These are phyloP conservation scores for Conus ventricosus DNA, from an alignment of 1,140 invertebrate species.

Conservation along the genomic window DNA sequence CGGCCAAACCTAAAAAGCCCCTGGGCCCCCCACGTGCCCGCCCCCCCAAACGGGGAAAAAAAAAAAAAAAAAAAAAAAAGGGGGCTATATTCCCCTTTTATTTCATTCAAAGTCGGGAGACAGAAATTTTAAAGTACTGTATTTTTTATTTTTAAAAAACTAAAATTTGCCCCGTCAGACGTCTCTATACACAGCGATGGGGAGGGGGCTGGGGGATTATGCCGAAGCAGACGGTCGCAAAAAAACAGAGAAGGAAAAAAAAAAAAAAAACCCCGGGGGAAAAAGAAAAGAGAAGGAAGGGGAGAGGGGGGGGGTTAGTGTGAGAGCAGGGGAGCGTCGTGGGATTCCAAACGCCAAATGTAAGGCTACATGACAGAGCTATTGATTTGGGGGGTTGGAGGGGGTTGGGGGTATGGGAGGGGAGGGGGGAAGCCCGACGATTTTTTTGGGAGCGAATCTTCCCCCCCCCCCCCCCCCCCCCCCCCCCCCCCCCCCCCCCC, in stretches of 20 bases:
- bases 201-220: background rate
- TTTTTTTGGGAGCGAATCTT: background rate
- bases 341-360: constrained; percentile 9
- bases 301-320: background rate
- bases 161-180: background rate
- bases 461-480: too few species aligned
- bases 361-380: constrained; percentile 10
- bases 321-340: background rate
- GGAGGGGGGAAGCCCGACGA: background rate
- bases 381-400: constrained; percentile 1
- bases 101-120: too few species aligned
- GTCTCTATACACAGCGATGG: background rate
- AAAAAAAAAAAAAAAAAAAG: too few species aligned
- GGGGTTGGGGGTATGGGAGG: background rate
- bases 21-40: too few species aligned
- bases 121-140: too few species aligned
- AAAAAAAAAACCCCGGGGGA: background rate
- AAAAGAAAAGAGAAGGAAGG: background rate
- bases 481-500: too few species aligned
- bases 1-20: too few species aligned
- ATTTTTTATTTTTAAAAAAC: too few species aligned
- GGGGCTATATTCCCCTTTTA: too few species aligned
- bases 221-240: background rate
- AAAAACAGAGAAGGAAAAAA: background rate
- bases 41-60: too few species aligned